Base-by-base conservation (phyloP, 1,140 invertebrate genomes). In the Cryptotermes secundus region DNA sequence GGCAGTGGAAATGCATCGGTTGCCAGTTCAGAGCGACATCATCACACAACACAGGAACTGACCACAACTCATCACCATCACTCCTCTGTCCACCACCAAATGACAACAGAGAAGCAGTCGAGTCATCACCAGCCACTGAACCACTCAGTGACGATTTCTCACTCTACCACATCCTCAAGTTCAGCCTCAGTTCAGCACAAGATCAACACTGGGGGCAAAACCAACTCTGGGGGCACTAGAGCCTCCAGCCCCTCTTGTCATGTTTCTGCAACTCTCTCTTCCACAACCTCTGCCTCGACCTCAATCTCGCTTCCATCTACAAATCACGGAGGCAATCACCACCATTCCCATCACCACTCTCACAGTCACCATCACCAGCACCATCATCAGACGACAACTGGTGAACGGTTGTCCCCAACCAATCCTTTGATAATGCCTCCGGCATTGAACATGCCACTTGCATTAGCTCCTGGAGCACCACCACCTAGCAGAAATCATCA, bases 21-120 rank as follows among this genome's bases (percentile, higher is more conserved):
- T 45, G 38, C 81, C n/a, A 84, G 31, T 31, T 42, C 36, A 80
- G 83, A 93, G 86, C 88, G 92, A 84, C 92, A 92, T 87, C 91
- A 92, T 86, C 90, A 72, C 59, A 72, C 59, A n/a, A 72, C 92
- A 65, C 92, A 92, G 86, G 92, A 93, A 87, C 92, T 92, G 81
- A 92, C 91, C n/a, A 89, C 92, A 88, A 92, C 92, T 22, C 91
- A 93, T 86, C 92, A 93, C 88, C 93, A 93, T 86, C 92, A 93
- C 85, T 92, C 92, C 87, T 84, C 83, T 35, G 49, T 84, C 26
- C 92, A 93, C 87, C 87, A 87, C 84, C 87, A 87, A 80, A 85
- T 84, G 38, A 80, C 36, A 34, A 45, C 65, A 45, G 83, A 84
- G 6, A 84, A 84, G 34, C 83, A 82, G 31, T 35, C 53, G 42